Percentiles rank a stretch among this genome's conserved stretches.
These are phyloP conservation scores for Megaptera novaeangliae DNA, from an alignment of 2,113 vertebrate genomes.

Conservation along the genomic window DNA sequence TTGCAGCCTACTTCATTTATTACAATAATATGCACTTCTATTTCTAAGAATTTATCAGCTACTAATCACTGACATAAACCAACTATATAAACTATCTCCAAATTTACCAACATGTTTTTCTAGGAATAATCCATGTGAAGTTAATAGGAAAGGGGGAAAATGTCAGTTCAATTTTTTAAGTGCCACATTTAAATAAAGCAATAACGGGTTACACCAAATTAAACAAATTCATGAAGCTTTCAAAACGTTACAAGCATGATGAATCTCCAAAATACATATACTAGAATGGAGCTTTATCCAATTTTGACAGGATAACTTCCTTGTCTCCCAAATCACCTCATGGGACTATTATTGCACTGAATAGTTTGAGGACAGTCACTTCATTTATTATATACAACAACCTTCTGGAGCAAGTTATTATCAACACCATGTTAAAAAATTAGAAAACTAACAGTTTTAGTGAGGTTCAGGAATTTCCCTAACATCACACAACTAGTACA, in stretches of 20 bases:
- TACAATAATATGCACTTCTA: not conserved
- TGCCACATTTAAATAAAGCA: not conserved
- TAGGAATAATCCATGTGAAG: not conserved
- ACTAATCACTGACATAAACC: not conserved
- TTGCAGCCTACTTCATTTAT: not conserved
- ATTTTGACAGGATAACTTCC: not conserved
- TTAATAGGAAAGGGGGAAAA: not conserved
- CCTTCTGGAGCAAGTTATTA: not conserved
- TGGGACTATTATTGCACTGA: not conserved
- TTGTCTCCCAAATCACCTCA: not conserved
- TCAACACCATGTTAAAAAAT: not conserved
- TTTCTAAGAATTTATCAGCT: not conserved
- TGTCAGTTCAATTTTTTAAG: not conserved
- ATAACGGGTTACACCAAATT: not conserved
- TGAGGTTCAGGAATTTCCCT: not conserved
- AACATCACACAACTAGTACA: not conserved
- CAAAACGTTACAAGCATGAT: not conserved
- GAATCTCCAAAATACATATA: not conserved
- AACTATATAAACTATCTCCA: not conserved
- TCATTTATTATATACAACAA: not conserved
- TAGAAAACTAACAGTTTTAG: not conserved
- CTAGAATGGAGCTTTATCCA: not conserved
- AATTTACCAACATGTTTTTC: not conserved
- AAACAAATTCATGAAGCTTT: not conserved
- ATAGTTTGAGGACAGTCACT: not conserved